phyloP scores from a whole-genome alignment of 2,888 invertebrate species.

The Sussaba pulchella region DNA sequence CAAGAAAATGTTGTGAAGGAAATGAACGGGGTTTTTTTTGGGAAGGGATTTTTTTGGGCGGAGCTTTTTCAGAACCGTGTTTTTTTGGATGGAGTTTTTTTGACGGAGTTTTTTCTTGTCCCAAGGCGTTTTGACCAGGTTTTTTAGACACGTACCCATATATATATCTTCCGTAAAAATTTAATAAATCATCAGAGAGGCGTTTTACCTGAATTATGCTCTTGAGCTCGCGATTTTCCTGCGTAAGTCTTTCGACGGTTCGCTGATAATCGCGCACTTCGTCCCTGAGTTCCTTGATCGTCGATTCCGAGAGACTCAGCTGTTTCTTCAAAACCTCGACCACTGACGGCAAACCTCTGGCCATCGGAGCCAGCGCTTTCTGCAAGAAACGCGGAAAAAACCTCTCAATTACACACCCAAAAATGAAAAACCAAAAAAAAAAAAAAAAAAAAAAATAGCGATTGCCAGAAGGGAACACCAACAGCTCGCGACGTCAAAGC shows the following conservation, averaged over 20 bases:
- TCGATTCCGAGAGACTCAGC: constrained; percentile 88
- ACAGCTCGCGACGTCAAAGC: neutral
- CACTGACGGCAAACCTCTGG: constrained; percentile 80
- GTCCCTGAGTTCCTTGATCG: constrained; percentile 88
- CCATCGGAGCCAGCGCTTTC: constrained; percentile 78
- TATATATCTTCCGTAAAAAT: too few species aligned
- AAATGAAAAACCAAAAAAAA: neutral
- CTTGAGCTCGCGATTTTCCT: constrained; percentile 92
- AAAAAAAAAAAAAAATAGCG: constrained; percentile 8
- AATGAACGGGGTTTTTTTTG: too few species aligned
- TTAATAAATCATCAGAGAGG: too few species aligned
- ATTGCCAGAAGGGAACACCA: neutral
- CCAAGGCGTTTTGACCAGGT: too few species aligned
- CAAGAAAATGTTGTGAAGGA: neutral
- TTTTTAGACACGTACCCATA: too few species aligned
- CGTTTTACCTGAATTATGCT: constrained; percentile 84
- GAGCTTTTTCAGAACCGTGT: too few species aligned
- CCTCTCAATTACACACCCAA: neutral
- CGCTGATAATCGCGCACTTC: constrained; percentile 88
- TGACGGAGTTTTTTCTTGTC: too few species aligned
- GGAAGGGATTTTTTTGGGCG: too few species aligned
- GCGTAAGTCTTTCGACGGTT: constrained; percentile 91
- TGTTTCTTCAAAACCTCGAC: constrained; percentile 86
- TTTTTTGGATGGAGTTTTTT: too few species aligned
- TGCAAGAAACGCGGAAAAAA: constrained; percentile 68